These are phyloP conservation scores for Peromyscus aztecus DNA, from an alignment of 2,797 vertebrate species.

Conservation along the genomic window DNA sequence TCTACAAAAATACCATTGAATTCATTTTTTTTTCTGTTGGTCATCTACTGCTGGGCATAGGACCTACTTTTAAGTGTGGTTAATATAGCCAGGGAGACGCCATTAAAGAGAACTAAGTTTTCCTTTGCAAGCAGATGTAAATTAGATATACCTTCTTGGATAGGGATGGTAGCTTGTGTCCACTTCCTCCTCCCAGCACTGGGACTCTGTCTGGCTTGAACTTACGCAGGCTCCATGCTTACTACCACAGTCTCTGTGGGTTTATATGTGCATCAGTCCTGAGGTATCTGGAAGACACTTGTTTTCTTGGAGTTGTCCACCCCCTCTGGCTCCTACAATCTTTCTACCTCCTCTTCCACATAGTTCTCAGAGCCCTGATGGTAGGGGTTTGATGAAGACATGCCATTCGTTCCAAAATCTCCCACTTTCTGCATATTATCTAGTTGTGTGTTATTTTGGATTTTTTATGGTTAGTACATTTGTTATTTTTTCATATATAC, in stretches of 20 bases:
- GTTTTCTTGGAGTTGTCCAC: background rate
- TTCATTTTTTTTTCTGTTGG: background rate
- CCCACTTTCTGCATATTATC: background rate
- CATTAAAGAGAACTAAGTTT: background rate
- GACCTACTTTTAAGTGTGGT: background rate
- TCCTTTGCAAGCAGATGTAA: background rate
- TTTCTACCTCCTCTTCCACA: background rate
- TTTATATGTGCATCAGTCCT: no score
- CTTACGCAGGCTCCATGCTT: no score
- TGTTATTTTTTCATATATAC: background rate
- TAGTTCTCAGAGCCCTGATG: background rate
- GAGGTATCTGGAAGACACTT: background rate
- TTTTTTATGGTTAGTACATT: background rate
- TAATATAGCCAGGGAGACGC: background rate
- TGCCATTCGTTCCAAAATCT: background rate
- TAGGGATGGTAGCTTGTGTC: no score
- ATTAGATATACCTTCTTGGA: background rate
- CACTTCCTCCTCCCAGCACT: background rate
- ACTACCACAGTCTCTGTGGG: background rate
- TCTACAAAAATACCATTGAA: background rate
- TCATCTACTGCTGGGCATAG: background rate
- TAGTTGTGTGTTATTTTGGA: background rate
- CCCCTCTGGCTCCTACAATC: background rate
- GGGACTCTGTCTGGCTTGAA: background rate
- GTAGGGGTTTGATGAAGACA: background rate